Evolutionary conservation across 2,797 vertebrate species (phyloP), one percentile per base, ranked within the genome.

Genomic region (Chloroceryle amazona): DNA sequence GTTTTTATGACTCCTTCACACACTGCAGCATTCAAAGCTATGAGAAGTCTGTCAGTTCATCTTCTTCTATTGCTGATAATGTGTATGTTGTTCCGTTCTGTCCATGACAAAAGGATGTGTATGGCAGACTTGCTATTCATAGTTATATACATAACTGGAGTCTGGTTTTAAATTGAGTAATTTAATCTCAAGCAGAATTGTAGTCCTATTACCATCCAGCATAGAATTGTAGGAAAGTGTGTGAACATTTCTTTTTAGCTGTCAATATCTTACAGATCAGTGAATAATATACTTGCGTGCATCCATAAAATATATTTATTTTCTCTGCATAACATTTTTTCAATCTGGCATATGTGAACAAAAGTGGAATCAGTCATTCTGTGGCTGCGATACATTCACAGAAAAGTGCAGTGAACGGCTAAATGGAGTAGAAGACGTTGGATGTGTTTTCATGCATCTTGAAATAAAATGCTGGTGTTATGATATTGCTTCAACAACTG

Each of bases 291-390:
- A 60, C 42, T 81, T 94, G 66, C 42, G 39, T 51, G 17, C 51
- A 79, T 88, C 49, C 46, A 22, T 90, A 79, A 93, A 93, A 90
- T 31, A 1, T 66, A 51, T 70, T 73, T 57, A 23, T 91, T 91
- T 97, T 93, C 65, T 89, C 26, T 81, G n/a, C 65, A 41, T 94
- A 82, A 74, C 44, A 33, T 94, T 87, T 86, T 87, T 91, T 95
- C 73, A 65, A 72, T 92, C 47, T 95, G 60, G 62, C 33, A 54
- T 87, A 57, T 41, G 84, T 60, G 84, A 94, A 80, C 41, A 82
- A 72, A 96, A 68, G 4, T 39, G 7, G 47, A 91, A 41, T 91
- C n/a, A 10, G 10, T 71, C 31, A 49, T 79, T 25, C 7, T 94
- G 62, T 86, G 78, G 42, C 55, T 81, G 63, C 0, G 1, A 18